A percentile compares a stretch with the other conserved stretches of the same genome.
Evolutionary conservation across 2,113 vertebrate species (phyloP).

Genomic region (Mesembrinibis cayennensis): DNA sequence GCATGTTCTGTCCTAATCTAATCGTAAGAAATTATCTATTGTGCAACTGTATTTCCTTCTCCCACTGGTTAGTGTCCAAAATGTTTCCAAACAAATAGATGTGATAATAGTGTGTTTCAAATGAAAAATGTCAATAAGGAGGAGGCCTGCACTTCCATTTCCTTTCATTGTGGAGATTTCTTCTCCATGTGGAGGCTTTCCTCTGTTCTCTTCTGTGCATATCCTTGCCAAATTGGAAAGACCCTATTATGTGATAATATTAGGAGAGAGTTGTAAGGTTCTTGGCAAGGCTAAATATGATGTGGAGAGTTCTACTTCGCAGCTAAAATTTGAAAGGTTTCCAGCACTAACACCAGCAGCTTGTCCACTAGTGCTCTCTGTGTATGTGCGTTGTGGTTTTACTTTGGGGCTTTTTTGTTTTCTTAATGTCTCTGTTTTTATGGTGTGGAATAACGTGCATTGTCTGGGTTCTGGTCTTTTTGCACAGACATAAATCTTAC

Average conservation of each 20-base stretch:
- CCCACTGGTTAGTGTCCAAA: neutral
- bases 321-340: neutral
- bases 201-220: neutral
- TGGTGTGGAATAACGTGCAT: neutral
- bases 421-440: neutral
- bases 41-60: slow-evolving; percentile 18
- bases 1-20: neutral
- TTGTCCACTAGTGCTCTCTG: neutral
- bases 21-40: neutral
- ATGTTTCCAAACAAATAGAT: neutral
- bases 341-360: slow-evolving; percentile 3
- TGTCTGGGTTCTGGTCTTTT: slow-evolving; percentile 18
- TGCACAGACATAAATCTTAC: neutral
- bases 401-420: neutral
- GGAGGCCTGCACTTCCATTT: neutral
- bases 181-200: neutral
- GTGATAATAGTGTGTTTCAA: neutral
- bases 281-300: slow-evolving; percentile 9
- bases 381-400: neutral
- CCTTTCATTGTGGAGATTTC: slow-evolving; percentile 30
- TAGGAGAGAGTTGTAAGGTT: neutral
- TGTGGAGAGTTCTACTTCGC: neutral
- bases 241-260: neutral
- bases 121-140: neutral
- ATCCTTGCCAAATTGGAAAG: slow-evolving; percentile 43